These are phyloP conservation scores for Thera obeliscata DNA, from an alignment of 2,888 invertebrate genomes.

Conservation along the genomic window DNA sequence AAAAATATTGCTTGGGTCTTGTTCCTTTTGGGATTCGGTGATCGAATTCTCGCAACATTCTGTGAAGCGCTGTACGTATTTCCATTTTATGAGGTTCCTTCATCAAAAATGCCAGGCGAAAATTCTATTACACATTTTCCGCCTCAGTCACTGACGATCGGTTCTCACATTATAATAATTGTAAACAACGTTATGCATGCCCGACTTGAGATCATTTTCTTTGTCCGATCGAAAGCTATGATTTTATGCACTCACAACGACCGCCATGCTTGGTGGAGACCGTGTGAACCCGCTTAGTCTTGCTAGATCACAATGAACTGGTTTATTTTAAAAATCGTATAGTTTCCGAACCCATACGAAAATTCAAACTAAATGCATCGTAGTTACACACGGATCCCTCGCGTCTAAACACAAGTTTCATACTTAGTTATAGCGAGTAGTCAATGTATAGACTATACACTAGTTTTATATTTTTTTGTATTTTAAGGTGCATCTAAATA, in stretches of 20 bases:
- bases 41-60: background rate
- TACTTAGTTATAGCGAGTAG: no score
- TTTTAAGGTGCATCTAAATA: no score
- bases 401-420: no score
- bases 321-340: background rate
- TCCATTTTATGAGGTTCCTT: background rate
- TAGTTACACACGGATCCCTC: no score
- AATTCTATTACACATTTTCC: background rate
- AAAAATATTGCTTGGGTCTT: background rate
- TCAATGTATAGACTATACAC: no score
- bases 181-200: constrained; percentile 25
- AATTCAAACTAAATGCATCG: no score
- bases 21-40: background rate
- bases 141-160: constrained; percentile 1
- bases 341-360: background rate
- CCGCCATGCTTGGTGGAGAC: constrained; percentile 34
- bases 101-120: background rate
- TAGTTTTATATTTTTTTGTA: no score
- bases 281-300: constrained; percentile 36
- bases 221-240: constrained; percentile 36
- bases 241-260: constrained; percentile 36
- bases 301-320: background rate
- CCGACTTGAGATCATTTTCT: constrained; percentile 27
- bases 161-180: constrained; percentile 19
- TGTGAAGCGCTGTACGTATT: constrained; percentile 1